These are phyloP conservation scores for Thymelicus lineola DNA, from an alignment of 2,888 invertebrate genomes.

Conservation along the genomic window DNA sequence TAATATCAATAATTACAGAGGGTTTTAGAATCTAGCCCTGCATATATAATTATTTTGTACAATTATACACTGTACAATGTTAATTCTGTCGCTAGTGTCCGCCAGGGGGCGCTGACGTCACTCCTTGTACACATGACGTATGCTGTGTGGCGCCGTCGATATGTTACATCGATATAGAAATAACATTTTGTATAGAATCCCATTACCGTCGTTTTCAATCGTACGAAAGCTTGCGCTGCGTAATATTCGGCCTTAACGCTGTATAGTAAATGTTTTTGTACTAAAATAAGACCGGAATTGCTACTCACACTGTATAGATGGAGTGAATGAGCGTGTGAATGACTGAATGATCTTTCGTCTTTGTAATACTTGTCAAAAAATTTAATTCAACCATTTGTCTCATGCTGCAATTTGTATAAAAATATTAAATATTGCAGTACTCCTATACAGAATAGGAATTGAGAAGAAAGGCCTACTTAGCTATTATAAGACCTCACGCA, in stretches of 20 bases:
- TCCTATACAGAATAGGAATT: slow-evolving; percentile 30
- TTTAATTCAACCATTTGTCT: slow-evolving; percentile 8
- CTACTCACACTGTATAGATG: slow-evolving; percentile 32
- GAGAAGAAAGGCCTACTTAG: slow-evolving; percentile 26
- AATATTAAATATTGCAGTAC: slow-evolving; percentile 13
- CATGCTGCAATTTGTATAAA: slow-evolving; percentile 11
- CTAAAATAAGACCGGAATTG: slow-evolving; percentile 31
- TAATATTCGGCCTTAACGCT: slow-evolving; percentile 37
- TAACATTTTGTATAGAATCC: slow-evolving; percentile 31
- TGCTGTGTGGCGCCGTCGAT: slow-evolving; percentile 34
- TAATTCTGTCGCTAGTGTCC: no score
- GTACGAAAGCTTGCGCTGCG: slow-evolving; percentile 32
- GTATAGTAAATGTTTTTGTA: slow-evolving; percentile 37
- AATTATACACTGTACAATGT: neutral
- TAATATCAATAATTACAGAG: no score
- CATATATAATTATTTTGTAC: neutral
- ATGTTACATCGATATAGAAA: slow-evolving; percentile 41
- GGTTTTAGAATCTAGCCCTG: no score
- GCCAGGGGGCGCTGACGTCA: neutral
- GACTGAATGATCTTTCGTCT: slow-evolving; percentile 21
- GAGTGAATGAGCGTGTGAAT: slow-evolving; percentile 12
- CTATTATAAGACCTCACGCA: slow-evolving; percentile 26
- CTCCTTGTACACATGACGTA: neutral
- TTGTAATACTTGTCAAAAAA: slow-evolving; percentile 25
- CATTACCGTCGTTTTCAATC: slow-evolving; percentile 19